Evolutionary conservation across 2,797 vertebrate genomes (phyloP).

Genomic region (Neosilurus hyrtlii): DNA sequence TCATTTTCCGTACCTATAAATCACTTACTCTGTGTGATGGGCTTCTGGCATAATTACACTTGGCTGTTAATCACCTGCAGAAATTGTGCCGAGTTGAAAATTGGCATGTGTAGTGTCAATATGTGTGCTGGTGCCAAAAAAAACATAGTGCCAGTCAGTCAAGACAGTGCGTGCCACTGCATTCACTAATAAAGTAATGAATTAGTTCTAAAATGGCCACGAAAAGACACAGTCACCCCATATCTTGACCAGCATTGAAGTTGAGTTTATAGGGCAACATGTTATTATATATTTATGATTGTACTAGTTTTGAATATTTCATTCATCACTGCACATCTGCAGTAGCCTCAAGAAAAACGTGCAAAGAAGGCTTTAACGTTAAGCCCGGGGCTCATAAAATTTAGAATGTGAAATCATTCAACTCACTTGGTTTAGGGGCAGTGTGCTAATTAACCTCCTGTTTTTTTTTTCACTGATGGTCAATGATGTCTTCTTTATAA

Average conservation of each 20-base stretch:
- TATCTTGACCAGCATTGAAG: not conserved
- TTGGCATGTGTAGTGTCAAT: conserved; percentile 46
- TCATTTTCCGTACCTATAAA: conserved; percentile 29
- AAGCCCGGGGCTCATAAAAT: conserved; percentile 6
- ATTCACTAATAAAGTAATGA: conserved; percentile 33
- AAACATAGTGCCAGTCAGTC: conserved; percentile 21
- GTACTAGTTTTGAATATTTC: conserved; percentile 9
- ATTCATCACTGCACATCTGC: not conserved
- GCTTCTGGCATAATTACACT: conserved; percentile 38
- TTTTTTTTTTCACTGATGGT: conserved; percentile 17
- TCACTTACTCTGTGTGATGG: conserved; percentile 19
- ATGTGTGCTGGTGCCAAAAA: conserved; percentile 35
- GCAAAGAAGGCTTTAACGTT: conserved; percentile 21
- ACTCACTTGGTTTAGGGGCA: conserved; percentile 34
- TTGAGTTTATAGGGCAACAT: conserved; percentile 24
- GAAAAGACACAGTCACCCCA: not conserved
- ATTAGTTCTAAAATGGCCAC: conserved; percentile 17
- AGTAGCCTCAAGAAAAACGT: conserved; percentile 12
- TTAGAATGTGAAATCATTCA: conserved; percentile 4
- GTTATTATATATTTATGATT: conserved; percentile 24
- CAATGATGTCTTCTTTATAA: conserved; percentile 13
- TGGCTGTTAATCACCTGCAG: conserved; percentile 36
- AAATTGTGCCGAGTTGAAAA: conserved; percentile 34
- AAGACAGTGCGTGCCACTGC: conserved; percentile 9
- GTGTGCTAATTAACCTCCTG: conserved; percentile 31